Conservation (phyloP, 1,140 invertebrate genomes). For the Eriocheir sinensis region DNA sequence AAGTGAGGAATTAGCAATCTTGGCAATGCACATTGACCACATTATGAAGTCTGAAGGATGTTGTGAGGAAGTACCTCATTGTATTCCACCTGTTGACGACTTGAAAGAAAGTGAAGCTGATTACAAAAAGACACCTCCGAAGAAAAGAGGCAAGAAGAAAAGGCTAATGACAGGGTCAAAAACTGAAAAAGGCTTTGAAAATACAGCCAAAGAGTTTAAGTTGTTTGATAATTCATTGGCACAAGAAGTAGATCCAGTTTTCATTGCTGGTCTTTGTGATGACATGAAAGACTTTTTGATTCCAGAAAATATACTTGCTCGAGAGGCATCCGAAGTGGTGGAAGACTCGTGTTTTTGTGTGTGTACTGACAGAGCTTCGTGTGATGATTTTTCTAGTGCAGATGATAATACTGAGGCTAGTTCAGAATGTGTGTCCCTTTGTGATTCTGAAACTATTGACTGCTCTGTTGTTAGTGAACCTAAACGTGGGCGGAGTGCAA, state of each 20-base stretch:
- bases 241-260: constrained; percentile 76
- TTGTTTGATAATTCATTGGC: constrained; percentile 78
- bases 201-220: constrained; percentile 72
- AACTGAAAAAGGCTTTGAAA: constrained; percentile 48
- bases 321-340: constrained; percentile 72
- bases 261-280: constrained; percentile 74
- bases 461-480: constrained; percentile 70
- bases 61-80: constrained; percentile 33
- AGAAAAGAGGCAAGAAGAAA: constrained; percentile 74
- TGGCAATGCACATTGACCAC: constrained; percentile 77
- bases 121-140: constrained; percentile 67
- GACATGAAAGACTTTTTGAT: constrained; percentile 66
- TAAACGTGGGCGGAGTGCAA: constrained; percentile 72
- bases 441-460: constrained; percentile 79
- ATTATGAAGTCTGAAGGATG: constrained; percentile 68
- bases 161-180: constrained; percentile 58
- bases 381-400: constrained; percentile 78
- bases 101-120: constrained; percentile 73
- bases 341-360: constrained; percentile 76
- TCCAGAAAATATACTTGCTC: constrained; percentile 71
- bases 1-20: constrained; percentile 74
- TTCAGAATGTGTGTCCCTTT: constrained; percentile 78
- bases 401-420: constrained; percentile 79
- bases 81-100: constrained; percentile 52
- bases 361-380: constrained; percentile 76